Evolutionary conservation across 2,797 vertebrate species (phyloP), one percentile per base, ranked within the genome.

Genomic region (Phalloptychus januarius): DNA sequence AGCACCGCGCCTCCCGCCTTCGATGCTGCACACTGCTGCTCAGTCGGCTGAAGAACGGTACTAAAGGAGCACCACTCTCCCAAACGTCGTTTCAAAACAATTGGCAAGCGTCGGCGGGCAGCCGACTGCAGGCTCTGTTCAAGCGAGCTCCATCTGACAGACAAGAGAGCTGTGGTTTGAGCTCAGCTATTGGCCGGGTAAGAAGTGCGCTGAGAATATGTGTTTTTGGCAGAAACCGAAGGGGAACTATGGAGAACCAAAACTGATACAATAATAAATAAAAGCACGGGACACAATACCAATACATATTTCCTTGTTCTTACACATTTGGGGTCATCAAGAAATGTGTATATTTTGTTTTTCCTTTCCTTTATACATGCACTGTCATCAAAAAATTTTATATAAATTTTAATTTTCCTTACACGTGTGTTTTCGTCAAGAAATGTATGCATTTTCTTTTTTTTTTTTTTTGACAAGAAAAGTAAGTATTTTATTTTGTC

Each of bases 91-190:
- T 70, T 42, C 44, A 28, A 44, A 44, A 70, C 67, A n/a, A 45
- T 28, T 45, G 67, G 67, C 38, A 13, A 44, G 65, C 20, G 44
- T n/a, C 25, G 11, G 12, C 25, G 12, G n/a, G 65, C 67, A 28
- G 67, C 25, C 40, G 10, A n/a, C 65, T 42, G 38, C 63, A 40
- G 33, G 20, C 63, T 67, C 65, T 42, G 42, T 40, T 44, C 23
- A 28, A 87, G 79, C 20, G 44, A 86, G 90, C 79, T 87, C 89
- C 83, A 79, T 92, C 86, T 84, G 88, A 93, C 83, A 88, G 87
- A 85, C 86, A 40, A 89, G 82, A 86, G 86, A 89, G 88, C 90
- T 90, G 90, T 91, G 92, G 93, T 94, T 94, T 92, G 87, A 94
- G 89, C 86, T 90, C 78, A 90, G 91, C 89, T 92, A 84, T 92